These are phyloP conservation scores for Brachyalestes nurse DNA, from an alignment of 2,797 vertebrate genomes.

Conservation along the genomic window DNA sequence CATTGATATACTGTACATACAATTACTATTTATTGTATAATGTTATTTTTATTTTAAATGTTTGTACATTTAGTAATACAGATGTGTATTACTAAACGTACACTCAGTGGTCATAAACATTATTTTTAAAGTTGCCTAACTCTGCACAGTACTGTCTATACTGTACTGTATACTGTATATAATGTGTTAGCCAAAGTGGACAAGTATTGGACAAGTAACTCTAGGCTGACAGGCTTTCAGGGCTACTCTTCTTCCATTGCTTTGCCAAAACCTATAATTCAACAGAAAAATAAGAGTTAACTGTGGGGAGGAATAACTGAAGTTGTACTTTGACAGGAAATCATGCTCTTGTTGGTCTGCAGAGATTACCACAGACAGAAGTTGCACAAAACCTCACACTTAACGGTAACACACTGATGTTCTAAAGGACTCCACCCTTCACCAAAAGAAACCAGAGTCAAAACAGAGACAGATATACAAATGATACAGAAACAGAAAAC, in stretches of 20 bases:
- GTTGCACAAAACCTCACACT: conserved; percentile 41
- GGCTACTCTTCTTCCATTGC: neutral
- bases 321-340: conserved; percentile 45
- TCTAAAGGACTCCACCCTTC: conserved; percentile 25
- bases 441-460: conserved; percentile 38
- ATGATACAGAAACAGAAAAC: neutral
- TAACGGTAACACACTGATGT: conserved; percentile 14
- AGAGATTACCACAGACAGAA: conserved; percentile 47
- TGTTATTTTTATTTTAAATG: no score
- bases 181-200: neutral
- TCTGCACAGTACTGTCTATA: no score
- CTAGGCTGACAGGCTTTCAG: neutral
- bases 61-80: no score
- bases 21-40: no score
- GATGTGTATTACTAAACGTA: no score
- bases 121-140: no score
- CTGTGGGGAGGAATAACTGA: conserved; percentile 12
- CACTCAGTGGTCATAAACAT: no score
- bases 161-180: no score
- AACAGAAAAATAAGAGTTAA: conserved; percentile 12
- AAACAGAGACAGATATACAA: conserved; percentile 25
- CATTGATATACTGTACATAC: no score
- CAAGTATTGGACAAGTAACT: neutral
- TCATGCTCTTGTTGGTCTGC: conserved; percentile 15
- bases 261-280: neutral